Base-by-base conservation (phyloP, 92 coral and sea anemone species). In the Epizoanthus scotinus region DNA sequence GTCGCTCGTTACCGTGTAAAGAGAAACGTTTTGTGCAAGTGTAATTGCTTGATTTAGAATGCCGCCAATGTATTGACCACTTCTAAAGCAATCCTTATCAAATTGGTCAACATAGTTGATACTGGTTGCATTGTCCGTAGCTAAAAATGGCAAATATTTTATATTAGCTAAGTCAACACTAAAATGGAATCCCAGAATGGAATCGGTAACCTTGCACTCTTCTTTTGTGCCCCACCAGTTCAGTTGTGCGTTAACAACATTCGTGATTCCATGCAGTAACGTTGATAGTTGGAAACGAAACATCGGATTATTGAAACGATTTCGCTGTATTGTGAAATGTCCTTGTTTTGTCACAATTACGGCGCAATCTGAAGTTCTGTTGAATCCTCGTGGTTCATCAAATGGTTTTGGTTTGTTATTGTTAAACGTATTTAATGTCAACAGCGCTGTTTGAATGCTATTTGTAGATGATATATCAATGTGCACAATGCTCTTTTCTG, bases 161-260 rank as follows among this genome's bases (percentile, higher is more conserved):
- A 87, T 67, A 17, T 22, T 67, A 62, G 89, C 77, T 17, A 90
- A 69, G 36, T 84, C 78, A 26, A 63, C 74, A 44, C 91, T 86
- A 47, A 55, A 73, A 36, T 86, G 82, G 38, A 84, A 87, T 64
- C 87, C 94, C 40, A 87, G 75, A 47, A 90, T 81, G 63, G 67
- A 84, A 44, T 69, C 86, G 3, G 61, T 25, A 42, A 90, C 81
- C 54, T 49, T 34, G 27, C 89, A 83, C 61, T 77, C 87, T 4
- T 87, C 70, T 25, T 13, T 24, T 17, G 91, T 49, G 12, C 85
- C 94, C 94, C 94, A 90, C 94, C 94, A 90, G 58, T 90, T 90
- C 55, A 28, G 54, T 54, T 61, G 80, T 0, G 87, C 94, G 58
- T 90, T 83, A 72, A 87, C 78, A 31, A 54, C 57, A 15, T 36